These are phyloP conservation scores for Deladenus siricidicola DNA, from an alignment of 2,888 invertebrate species.

Conservation along the genomic window DNA sequence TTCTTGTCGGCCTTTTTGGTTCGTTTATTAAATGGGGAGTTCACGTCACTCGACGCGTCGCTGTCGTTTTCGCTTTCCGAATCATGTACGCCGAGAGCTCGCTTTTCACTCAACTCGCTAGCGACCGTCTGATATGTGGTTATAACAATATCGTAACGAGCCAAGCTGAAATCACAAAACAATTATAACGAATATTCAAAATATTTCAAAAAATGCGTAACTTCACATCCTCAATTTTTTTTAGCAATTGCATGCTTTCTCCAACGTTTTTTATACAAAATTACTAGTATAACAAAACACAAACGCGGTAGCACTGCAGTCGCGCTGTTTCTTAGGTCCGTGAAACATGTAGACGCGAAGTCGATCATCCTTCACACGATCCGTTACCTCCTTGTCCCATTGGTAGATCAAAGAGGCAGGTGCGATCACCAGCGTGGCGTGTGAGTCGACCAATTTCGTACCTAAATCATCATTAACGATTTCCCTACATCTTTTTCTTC, in stretches of 20 bases:
- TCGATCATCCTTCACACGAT: conserved; percentile 59
- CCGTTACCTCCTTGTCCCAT: conserved; percentile 68
- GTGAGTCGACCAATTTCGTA: conserved; percentile 45
- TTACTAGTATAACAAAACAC: no score
- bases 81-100: conserved; percentile 13
- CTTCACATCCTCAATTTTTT: no score
- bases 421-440: conserved; percentile 69
- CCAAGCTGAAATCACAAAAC: conserved; percentile 27
- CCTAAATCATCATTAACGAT: background rate
- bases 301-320: conserved; percentile 22
- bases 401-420: conserved; percentile 83
- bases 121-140: conserved; percentile 74
- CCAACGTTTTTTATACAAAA: no score
- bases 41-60: background rate
- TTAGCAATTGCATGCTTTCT: no score
- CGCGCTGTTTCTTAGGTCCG: conserved; percentile 62
- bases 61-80: conserved; percentile 9
- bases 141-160: conserved; percentile 68
- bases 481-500: background rate
- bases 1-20: background rate
- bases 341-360: conserved; percentile 70
- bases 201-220: no score
- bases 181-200: background rate
- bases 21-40: conserved; percentile 2
- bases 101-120: conserved; percentile 52